phyloP scores from a whole-genome alignment of 2,113 vertebrate genomes.

The Onychostoma macrolepis region DNA sequence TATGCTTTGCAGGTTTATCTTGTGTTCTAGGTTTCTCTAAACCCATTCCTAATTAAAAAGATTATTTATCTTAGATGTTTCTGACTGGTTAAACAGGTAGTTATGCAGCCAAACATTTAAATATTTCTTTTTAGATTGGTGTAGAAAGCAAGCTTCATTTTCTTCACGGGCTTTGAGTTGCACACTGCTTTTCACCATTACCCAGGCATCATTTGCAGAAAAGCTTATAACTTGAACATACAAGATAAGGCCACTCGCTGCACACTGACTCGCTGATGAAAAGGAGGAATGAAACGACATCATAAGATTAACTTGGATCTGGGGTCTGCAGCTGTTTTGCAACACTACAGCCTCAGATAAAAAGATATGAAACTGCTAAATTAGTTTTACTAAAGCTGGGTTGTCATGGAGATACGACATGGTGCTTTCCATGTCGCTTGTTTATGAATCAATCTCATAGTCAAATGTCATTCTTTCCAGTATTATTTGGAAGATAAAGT shows the following conservation, averaged over 20 bases:
- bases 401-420: conserved; percentile 40
- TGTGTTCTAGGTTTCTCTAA: too few relatives aligned
- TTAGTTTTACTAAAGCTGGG: conserved; percentile 34
- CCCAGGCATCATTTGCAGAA: conserved; percentile 13
- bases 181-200: background rate
- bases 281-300: conserved; percentile 24
- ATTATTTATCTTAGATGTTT: too few relatives aligned
- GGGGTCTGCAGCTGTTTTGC: conserved; percentile 22
- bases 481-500: background rate
- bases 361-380: conserved; percentile 25
- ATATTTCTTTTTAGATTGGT: background rate
- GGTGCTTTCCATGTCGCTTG: background rate
- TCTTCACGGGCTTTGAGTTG: background rate
- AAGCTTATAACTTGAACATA: conserved; percentile 36
- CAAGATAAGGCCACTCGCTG: conserved; percentile 4
- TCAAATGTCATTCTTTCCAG: background rate
- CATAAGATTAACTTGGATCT: conserved; percentile 18
- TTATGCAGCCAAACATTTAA: background rate
- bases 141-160: background rate
- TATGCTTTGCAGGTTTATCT: too few relatives aligned
- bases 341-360: conserved; percentile 28
- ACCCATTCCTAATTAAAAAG: too few relatives aligned
- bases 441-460: background rate
- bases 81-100: too few relatives aligned
- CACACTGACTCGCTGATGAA: conserved; percentile 40